phyloP scores from a whole-genome alignment of 1,140 invertebrate genomes.

The Aphis craccivora region DNA sequence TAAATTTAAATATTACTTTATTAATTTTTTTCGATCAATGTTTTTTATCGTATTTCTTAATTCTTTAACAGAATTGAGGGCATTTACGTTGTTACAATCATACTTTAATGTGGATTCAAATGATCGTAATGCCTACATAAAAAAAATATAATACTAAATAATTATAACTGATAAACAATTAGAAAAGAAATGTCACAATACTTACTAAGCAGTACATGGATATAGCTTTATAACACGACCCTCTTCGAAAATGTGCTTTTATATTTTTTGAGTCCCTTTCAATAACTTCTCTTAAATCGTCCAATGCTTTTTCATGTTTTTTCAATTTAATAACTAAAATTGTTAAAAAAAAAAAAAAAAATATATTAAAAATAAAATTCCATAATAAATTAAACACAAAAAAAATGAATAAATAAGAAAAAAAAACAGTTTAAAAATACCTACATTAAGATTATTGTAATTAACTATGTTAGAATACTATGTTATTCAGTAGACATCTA shows the following conservation, averaged over 20 bases:
- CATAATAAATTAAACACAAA: not conserved
- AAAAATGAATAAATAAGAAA: not conserved
- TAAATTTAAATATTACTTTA: conserved; percentile 20
- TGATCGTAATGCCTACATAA: conserved; percentile 46
- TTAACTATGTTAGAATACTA: not conserved
- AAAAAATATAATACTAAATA: not conserved
- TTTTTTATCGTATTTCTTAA: conserved; percentile 40
- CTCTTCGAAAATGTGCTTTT: conserved; percentile 55
- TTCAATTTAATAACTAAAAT: conserved; percentile 44
- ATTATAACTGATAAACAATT: not conserved
- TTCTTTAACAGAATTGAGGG: conserved; percentile 41
- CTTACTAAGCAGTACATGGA: conserved; percentile 51
- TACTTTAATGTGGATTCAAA: conserved; percentile 52
- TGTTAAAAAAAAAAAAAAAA: not conserved
- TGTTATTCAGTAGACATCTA: not conserved
- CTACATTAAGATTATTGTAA: not conserved
- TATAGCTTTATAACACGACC: conserved; percentile 36
- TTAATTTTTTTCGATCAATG: conserved; percentile 22
- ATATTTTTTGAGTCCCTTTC: conserved; percentile 44
- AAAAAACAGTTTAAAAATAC: not conserved
- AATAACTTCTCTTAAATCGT: conserved; percentile 55
- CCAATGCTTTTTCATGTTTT: not conserved
- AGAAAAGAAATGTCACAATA: not conserved
- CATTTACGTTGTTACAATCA: conserved; percentile 50
- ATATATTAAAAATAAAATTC: not conserved